These are phyloP conservation scores for Zhuqinia jingwanae DNA, from an alignment of 2,888 invertebrate genomes.

Conservation along the genomic window DNA sequence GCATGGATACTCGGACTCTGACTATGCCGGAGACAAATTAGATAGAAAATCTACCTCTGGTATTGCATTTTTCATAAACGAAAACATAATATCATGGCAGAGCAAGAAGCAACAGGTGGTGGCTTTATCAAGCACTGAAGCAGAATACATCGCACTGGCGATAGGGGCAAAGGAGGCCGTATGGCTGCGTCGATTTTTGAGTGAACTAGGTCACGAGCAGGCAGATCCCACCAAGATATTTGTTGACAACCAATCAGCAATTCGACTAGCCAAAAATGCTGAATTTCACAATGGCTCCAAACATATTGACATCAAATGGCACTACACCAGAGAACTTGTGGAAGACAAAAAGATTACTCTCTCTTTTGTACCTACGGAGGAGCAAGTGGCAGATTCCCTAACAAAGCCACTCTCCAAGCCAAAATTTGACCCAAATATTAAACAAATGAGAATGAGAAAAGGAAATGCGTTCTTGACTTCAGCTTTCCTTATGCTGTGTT, in stretches of 20 bases:
- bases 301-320: constrained; percentile 76
- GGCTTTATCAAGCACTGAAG: constrained; percentile 43
- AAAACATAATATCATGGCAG: constrained; percentile 36
- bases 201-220: constrained; percentile 44
- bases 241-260: constrained; percentile 67
- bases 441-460: too few species aligned
- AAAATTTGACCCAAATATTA: neutral
- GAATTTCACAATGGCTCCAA: constrained; percentile 76
- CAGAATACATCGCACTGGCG: constrained; percentile 58
- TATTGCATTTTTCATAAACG: neutral
- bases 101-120: constrained; percentile 48
- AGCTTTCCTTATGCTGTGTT: too few species aligned
- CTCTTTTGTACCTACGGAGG: neutral
- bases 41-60: neutral
- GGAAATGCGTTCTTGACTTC: neutral
- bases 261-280: constrained; percentile 75
- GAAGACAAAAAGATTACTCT: neutral
- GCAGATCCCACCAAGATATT: neutral
- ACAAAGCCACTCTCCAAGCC: constrained; percentile 13
- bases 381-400: constrained; percentile 24
- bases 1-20: constrained; percentile 23
- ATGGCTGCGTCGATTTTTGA: constrained; percentile 32
- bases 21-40: neutral
- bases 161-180: constrained; percentile 26
- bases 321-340: neutral